phyloP scores from a whole-genome alignment of 1,140 invertebrate genomes.

The Temnothorax curvispinosus region DNA sequence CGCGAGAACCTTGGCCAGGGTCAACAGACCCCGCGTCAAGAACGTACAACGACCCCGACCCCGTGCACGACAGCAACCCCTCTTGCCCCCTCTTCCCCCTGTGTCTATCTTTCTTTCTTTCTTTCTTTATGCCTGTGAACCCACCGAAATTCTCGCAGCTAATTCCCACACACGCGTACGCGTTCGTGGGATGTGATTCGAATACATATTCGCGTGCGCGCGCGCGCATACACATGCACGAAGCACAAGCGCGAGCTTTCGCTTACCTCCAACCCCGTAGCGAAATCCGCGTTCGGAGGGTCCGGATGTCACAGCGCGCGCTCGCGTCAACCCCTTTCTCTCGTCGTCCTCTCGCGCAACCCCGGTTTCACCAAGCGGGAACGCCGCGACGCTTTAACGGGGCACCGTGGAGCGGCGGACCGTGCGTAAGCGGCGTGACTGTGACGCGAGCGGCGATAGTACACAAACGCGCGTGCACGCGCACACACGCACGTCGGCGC shows the following conservation, averaged over 20 bases:
- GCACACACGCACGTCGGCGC: conserved; percentile 55
- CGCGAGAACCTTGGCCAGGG: conserved; percentile 81
- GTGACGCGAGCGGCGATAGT: conserved; percentile 36
- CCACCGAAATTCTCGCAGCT: background rate
- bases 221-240: background rate
- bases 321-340: conserved; percentile 30
- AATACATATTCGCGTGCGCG: background rate
- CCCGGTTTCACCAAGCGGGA: background rate
- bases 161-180: background rate
- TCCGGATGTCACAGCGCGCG: conserved; percentile 28
- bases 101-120: background rate
- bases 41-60: conserved; percentile 85
- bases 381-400: conserved; percentile 30
- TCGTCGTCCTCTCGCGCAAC: background rate
- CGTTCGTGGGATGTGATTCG: background rate
- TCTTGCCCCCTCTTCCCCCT: background rate
- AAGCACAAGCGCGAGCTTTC: background rate
- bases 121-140: conserved; percentile 20
- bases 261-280: conserved; percentile 49
- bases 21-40: conserved; percentile 83
- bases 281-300: conserved; percentile 35
- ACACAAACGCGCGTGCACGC: conserved; percentile 57
- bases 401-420: conserved; percentile 50
- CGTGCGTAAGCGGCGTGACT: conserved; percentile 57
- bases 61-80: conserved; percentile 70